Percentiles rank a stretch among this genome's conserved stretches.
These are phyloP conservation scores for Struthio camelus DNA, from an alignment of 2,113 vertebrate genomes.

Conservation along the genomic window DNA sequence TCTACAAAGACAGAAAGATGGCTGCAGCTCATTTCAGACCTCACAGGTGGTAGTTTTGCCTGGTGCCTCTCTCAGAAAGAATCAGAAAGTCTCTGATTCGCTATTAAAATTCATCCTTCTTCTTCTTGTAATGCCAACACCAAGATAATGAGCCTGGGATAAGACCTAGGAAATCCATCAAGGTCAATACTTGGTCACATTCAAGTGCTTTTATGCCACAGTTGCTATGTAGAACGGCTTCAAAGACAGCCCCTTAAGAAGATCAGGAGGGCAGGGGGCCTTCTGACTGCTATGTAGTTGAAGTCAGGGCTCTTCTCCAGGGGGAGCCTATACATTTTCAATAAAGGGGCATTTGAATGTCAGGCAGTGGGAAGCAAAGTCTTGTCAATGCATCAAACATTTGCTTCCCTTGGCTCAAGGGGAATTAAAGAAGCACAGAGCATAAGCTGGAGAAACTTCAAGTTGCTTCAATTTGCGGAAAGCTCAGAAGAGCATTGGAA, in stretches of 20 bases:
- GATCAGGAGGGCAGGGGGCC: background rate
- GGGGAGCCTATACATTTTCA: background rate
- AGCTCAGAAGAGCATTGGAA: background rate
- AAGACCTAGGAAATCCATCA: constrained; percentile 53
- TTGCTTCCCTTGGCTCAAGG: background rate
- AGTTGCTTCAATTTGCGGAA: background rate
- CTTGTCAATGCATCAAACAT: constrained; percentile 10
- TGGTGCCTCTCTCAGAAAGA: background rate
- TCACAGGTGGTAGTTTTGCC: background rate
- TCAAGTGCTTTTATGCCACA: constrained; percentile 42
- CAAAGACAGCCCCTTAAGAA: constrained; percentile 26
- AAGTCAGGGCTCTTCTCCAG: background rate
- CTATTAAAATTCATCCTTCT: constrained; percentile 31
- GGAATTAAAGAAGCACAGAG: background rate
- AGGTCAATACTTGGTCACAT: constrained; percentile 28
- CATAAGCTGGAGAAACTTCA: background rate
- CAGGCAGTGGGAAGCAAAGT: background rate
- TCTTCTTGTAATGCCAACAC: background rate
- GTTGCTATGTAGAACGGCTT: background rate
- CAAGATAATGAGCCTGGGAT: background rate
- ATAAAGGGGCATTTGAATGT: background rate
- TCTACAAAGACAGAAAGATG: background rate
- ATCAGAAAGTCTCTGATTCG: background rate
- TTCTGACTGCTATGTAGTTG: background rate
- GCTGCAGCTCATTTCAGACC: background rate